Base-by-base conservation (phyloP, 2,888 invertebrate genomes). In the Glaucopsyche alexis region DNA sequence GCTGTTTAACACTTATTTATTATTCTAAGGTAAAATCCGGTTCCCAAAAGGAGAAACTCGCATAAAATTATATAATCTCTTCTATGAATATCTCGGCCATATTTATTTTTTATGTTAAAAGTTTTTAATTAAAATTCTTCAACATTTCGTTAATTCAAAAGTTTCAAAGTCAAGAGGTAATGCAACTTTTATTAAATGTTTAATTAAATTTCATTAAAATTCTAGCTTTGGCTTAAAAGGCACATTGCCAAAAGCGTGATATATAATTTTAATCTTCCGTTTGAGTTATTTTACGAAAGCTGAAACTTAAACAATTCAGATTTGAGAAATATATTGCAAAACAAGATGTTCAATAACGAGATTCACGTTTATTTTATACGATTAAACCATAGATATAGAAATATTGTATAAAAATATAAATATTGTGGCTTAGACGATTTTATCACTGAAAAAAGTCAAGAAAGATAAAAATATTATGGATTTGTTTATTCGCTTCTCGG, bases 131-230 rank as follows among this genome's bases (percentile, higher is more conserved):
- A 38, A 71, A 73, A 64, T 64, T 42, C 40, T 40, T n/a, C 40
- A 60, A 45, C 50, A n/a, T 71, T 45, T 60, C 55, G 13, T 60
- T 38, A 60, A 60, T 38, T 29, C 29, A 14, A 60, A 60, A 60
- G 19, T 60, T 60, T 60, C 60, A 29, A 60, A 60, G 60, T 60
- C 29, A 29, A 29, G 29, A 60, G 60, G 60, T 60, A 60, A 60
- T 60, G 60, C 60, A 60, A 60, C 60, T 13, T 60, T 60, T 38
- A 60, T 60, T 60, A 60, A 60, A 60, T 60, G 29, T 60, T 60
- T 38, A 60, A 60, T 60, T 60, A 38, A 60, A 60, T 55, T 55
- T 55, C 60, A 60, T 55, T 38, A 60, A 14, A 29, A 60, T 60
- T 60, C 13, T 60, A 38, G 60, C 60, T 60, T 60, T 60, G 60